These are phyloP conservation scores for Apotomis betuletana DNA, from an alignment of 2,888 invertebrate species.

Conservation along the genomic window DNA sequence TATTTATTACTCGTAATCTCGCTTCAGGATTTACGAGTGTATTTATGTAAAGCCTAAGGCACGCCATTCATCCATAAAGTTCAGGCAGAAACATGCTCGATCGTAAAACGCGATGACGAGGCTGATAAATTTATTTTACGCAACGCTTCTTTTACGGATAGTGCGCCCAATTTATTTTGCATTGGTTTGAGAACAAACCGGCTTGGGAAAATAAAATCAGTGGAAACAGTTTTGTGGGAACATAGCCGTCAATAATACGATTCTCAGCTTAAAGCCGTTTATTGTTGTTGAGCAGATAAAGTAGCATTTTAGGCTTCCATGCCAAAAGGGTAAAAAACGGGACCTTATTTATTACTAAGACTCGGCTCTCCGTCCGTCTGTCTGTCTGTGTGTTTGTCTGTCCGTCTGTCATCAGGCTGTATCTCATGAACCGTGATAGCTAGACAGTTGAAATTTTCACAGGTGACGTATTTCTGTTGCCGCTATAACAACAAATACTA, in stretches of 20 bases:
- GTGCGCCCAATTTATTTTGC: slow-evolving; percentile 36
- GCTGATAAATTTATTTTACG: slow-evolving; percentile 41
- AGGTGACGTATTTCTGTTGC: no score
- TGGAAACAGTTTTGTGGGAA: background rate
- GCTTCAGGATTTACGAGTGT: slow-evolving; percentile 29
- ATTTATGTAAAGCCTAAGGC: slow-evolving; percentile 39
- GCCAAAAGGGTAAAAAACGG: no score
- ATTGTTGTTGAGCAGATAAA: background rate
- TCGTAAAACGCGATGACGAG: slow-evolving; percentile 39
- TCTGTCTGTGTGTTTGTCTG: no score
- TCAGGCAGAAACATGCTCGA: slow-evolving; percentile 28
- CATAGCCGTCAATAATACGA: background rate
- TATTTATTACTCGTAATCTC: slow-evolving; percentile 36
- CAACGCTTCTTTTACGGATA: slow-evolving; percentile 29
- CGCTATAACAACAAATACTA: no score
- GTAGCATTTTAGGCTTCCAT: no score
- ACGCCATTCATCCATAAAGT: slow-evolving; percentile 36
- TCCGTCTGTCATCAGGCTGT: no score
- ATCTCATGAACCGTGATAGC: no score
- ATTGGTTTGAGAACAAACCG: slow-evolving; percentile 30
- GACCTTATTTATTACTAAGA: no score
- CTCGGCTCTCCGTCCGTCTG: no score
- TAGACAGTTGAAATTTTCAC: no score
- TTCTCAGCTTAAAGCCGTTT: background rate
- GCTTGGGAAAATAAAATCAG: slow-evolving; percentile 17